Percentiles rank a stretch among this genome's conserved stretches.
phyloP scores from a whole-genome alignment of 2,888 invertebrate genomes.

The Tigriopus californicus region DNA sequence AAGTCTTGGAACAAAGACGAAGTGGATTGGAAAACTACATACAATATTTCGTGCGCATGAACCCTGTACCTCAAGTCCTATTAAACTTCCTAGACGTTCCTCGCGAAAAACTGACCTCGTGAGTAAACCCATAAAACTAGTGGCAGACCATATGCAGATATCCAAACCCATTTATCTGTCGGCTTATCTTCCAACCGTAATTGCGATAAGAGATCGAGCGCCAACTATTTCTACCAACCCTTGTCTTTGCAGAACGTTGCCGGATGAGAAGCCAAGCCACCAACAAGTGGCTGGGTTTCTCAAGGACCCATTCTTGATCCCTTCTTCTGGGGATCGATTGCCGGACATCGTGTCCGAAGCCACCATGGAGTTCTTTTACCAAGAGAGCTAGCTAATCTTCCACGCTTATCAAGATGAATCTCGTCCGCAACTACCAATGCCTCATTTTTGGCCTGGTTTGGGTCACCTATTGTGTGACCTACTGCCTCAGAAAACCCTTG shows the following conservation, averaged over 20 bases:
- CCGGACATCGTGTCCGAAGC: neutral
- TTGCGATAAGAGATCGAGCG: too few species aligned
- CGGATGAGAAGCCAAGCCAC: neutral
- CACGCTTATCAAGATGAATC: neutral
- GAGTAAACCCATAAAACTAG: too few species aligned
- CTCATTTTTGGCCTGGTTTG: slow-evolving; percentile 25
- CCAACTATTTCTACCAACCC: too few species aligned
- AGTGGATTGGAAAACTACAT: slow-evolving; percentile 35
- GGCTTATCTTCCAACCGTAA: too few species aligned
- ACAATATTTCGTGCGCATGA: slow-evolving; percentile 32
- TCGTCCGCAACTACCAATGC: neutral
- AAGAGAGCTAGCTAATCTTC: too few species aligned
- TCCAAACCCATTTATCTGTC: too few species aligned
- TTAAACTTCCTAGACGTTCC: slow-evolving; percentile 31
- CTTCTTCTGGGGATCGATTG: neutral
- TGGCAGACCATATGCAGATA: too few species aligned
- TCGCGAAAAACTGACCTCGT: neutral
- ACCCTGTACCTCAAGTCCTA: slow-evolving; percentile 30
- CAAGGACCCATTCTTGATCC: neutral
- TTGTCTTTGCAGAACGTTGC: too few species aligned
- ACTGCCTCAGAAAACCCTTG: slow-evolving; percentile 30
- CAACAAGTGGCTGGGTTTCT: neutral
- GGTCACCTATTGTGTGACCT: slow-evolving; percentile 28
- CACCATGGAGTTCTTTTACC: neutral
- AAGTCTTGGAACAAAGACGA: slow-evolving; percentile 37